Conservation (phyloP, 2,797 vertebrate species). For the Loriculus beryllinus region DNA sequence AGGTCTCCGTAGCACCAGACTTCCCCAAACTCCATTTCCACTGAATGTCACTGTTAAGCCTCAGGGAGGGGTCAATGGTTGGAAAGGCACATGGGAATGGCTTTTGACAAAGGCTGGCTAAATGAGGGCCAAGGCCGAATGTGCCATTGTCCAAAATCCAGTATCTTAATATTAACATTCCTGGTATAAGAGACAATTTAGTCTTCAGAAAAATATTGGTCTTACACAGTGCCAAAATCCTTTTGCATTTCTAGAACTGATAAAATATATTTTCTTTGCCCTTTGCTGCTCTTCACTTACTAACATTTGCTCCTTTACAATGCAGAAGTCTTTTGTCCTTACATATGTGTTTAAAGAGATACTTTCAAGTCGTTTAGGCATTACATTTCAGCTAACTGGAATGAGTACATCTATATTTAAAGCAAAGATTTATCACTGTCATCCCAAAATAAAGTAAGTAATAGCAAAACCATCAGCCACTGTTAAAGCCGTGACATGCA, state of each 20-base stretch:
- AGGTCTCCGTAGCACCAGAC: not conserved
- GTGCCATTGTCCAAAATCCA: not conserved
- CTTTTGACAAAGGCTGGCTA: not conserved
- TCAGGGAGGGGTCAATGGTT: rapidly evolving
- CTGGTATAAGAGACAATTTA: not conserved
- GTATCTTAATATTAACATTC: not conserved
- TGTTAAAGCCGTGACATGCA: not conserved
- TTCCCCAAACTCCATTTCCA: not conserved
- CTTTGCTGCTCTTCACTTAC: not conserved
- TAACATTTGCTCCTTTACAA: not conserved
- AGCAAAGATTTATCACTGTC: conserved; percentile 44
- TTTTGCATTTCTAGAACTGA: not conserved
- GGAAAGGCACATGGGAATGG: not conserved
- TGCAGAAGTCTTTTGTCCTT: not conserved
- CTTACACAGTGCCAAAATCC: not conserved
- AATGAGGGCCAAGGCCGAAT: not conserved
- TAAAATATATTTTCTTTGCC: not conserved
- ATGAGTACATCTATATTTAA: conserved; percentile 50
- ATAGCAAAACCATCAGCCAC: conserved; percentile 31
- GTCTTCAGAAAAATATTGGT: not conserved
- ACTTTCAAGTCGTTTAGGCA: not conserved
- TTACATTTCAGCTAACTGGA: not conserved
- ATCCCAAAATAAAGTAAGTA: conserved; percentile 56
- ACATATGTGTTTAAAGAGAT: not conserved
- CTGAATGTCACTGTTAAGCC: not conserved